Evolutionary conservation across 2,888 invertebrate species (phyloP), one percentile per base, ranked within the genome.

Genomic region (Podotricha telesiphe): DNA sequence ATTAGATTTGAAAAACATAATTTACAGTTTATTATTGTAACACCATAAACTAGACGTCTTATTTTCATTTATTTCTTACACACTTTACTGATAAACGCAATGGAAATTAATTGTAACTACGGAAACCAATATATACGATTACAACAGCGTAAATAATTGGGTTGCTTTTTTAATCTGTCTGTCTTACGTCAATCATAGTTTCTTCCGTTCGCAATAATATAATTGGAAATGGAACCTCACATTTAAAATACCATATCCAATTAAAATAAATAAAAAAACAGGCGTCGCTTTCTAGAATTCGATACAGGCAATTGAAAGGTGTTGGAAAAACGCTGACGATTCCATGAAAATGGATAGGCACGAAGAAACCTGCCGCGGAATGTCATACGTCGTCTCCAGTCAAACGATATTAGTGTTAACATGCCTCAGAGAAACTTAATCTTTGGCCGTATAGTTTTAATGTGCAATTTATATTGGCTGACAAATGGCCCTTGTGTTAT

Each of bases 301-400:
- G 80, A 89, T 82, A 82, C 86, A 90, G 89, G 89, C 90, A 85
- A 86, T 90, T 89, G 90, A 87, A 85, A 91, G 92, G 92, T 92
- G 92, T 89, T 81, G 89, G 92, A 92, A 93, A 93, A 93, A 92
- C 90, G 85, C 82, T 82, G 80, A 84, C 87, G 82, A 90, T 91
- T 88, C 92, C 86, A 91, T 93, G 91, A 91, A 93, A 93, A 93
- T 92, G 88, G 86, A 91, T 85, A 78, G 81, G 76, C 74, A 79
- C 83, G 83, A 89, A 92, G 91, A 92, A 91, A 91, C 92, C 86
- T 79, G 88, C 84, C 79, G 73, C 73, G 87, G 89, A 89, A 91
- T 91, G 86, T 87, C 83, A 85, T 85, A 86, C 84, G 85, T 82
- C 80, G 84, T 83, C 83, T 82, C 81, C 82, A 81, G 85, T 84